phyloP scores from a whole-genome alignment of 2,888 invertebrate species.

The Aelia acuminata region DNA sequence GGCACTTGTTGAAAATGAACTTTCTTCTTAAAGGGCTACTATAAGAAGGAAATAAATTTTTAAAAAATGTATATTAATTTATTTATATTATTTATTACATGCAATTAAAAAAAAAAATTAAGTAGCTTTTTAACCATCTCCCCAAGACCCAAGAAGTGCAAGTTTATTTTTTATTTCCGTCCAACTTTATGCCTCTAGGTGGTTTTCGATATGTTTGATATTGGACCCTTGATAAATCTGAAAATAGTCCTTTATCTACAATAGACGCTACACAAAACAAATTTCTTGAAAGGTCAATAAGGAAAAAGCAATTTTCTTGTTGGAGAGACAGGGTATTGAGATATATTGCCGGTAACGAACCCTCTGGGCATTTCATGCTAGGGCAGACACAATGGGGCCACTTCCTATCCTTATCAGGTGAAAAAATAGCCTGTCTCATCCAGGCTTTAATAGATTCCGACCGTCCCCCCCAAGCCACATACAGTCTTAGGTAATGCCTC shows the following conservation, averaged over 20 bases:
- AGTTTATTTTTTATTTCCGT: too few species aligned
- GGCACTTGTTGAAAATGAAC: too few species aligned
- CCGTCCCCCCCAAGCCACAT: not conserved
- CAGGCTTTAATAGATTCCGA: conserved; percentile 10
- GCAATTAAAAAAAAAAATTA: too few species aligned
- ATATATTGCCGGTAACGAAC: conserved; percentile 38
- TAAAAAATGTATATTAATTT: too few species aligned
- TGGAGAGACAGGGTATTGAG: not conserved
- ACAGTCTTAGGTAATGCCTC: not conserved
- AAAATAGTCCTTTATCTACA: not conserved
- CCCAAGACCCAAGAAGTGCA: too few species aligned
- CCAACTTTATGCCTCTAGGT: too few species aligned
- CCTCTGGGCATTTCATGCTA: conserved; percentile 7
- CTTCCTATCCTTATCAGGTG: conserved; percentile 2
- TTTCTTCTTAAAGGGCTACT: too few species aligned
- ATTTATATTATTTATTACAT: too few species aligned
- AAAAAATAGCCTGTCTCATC: not conserved
- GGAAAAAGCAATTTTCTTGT: not conserved
- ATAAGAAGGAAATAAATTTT: too few species aligned
- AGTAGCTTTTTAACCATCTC: too few species aligned
- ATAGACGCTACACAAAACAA: not conserved
- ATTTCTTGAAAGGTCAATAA: not conserved
- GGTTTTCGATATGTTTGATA: too few species aligned
- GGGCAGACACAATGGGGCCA: conserved; percentile 5
- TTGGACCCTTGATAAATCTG: too few species aligned